Percentiles rank a stretch among this genome's conserved stretches.
Evolutionary conservation across 2,888 invertebrate species (phyloP).

Genomic region (Drosophila suboccidentalis): DNA sequence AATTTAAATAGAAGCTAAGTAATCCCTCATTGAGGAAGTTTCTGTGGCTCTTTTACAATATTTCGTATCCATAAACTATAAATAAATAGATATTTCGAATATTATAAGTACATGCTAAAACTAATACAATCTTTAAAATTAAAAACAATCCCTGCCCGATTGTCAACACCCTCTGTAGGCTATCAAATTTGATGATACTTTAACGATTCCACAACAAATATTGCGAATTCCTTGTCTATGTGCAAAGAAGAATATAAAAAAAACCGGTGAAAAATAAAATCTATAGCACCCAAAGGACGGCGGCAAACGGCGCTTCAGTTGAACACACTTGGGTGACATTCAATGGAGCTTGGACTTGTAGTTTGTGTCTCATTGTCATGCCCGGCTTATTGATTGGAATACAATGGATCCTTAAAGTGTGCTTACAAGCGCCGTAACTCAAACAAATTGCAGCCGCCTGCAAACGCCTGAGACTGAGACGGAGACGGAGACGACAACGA

Average conservation of each 20-base stretch:
- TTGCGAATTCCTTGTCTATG: slow-evolving; percentile 5
- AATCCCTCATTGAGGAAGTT: not conserved
- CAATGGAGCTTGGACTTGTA: slow-evolving; percentile 51
- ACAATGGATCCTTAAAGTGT: slow-evolving; percentile 86
- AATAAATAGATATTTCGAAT: not conserved
- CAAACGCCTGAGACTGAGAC: slow-evolving; percentile 69
- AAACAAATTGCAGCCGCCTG: slow-evolving; percentile 85
- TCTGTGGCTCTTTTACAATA: not conserved
- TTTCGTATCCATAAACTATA: not conserved
- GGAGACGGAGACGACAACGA: slow-evolving; percentile 20
- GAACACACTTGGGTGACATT: slow-evolving; percentile 66
- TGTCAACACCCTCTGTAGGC: not conserved
- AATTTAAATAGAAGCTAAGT: not conserved
- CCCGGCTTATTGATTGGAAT: slow-evolving; percentile 83
- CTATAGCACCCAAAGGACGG: slow-evolving; percentile 45
- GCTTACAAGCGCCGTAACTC: slow-evolving; percentile 86
- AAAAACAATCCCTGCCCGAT: not conserved
- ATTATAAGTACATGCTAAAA: not conserved
- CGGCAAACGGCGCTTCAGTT: slow-evolving; percentile 72
- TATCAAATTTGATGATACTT: not conserved
- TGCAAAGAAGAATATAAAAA: not conserved
- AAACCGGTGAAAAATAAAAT: slow-evolving; percentile 13
- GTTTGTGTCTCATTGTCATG: slow-evolving; percentile 77
- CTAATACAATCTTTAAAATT: not conserved
- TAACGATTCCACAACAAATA: not conserved